Evolutionary conservation across 2,888 invertebrate genomes (phyloP).

Genomic region (Monoplex corrugatus): DNA sequence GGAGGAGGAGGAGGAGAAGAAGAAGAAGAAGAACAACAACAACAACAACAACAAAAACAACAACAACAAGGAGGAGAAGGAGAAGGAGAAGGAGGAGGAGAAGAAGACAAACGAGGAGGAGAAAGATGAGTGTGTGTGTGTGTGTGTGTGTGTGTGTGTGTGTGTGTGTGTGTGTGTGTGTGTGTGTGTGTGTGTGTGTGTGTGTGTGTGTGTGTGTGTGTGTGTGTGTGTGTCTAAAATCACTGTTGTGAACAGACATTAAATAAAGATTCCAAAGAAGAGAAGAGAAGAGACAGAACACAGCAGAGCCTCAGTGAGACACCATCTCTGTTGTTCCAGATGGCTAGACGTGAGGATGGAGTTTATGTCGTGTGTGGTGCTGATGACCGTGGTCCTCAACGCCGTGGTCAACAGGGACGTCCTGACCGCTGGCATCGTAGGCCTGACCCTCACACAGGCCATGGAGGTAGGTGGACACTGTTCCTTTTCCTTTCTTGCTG

Average conservation of each 20-base stretch:
- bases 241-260: too few species aligned
- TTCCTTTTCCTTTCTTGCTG: neutral
- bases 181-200: neutral
- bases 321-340: too few species aligned
- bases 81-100: too few species aligned
- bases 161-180: slow-evolving; percentile 26
- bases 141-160: slow-evolving; percentile 24
- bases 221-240: too few species aligned
- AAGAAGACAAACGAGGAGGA: too few species aligned
- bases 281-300: too few species aligned
- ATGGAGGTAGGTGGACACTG: slow-evolving; percentile 1
- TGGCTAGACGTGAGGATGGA: slow-evolving; percentile 1
- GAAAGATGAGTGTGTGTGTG: neutral
- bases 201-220: neutral
- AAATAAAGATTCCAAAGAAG: too few species aligned
- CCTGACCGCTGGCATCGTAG: slow-evolving; percentile 25
- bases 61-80: too few species aligned
- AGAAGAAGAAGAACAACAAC: too few species aligned
- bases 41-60: too few species aligned
- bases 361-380: neutral
- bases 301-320: too few species aligned
- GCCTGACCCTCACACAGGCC: neutral
- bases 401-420: neutral
- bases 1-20: too few species aligned
- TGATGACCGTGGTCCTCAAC: neutral